phyloP scores from a whole-genome alignment of 1,140 invertebrate species.

The Nixonia krombeini region DNA sequence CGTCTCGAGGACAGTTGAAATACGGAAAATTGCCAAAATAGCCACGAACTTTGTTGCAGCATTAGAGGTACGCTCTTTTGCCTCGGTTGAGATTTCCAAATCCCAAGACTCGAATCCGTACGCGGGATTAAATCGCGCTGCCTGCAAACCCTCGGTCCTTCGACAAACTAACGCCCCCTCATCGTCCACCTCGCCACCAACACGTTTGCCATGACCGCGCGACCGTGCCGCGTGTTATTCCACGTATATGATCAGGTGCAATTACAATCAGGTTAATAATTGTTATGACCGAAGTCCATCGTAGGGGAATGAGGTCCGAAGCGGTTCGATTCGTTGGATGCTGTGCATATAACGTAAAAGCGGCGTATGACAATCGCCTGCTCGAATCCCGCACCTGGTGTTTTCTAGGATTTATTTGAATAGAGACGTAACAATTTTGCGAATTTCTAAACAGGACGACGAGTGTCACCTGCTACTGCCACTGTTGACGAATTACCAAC shows the following conservation, averaged over 20 bases:
- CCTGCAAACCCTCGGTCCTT: conserved; percentile 17
- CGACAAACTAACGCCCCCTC: neutral
- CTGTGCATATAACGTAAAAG: conserved; percentile 14
- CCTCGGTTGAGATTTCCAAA: conserved; percentile 16
- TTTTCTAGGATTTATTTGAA: no score
- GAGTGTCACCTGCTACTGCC: no score
- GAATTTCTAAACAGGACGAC: no score
- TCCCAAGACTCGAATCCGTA: conserved; percentile 51
- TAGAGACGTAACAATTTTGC: no score
- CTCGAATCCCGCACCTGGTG: conserved; percentile 9
- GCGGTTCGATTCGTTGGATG: conserved; percentile 25
- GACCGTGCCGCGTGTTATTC: conserved; percentile 45
- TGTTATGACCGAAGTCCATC: conserved; percentile 50
- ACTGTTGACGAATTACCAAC: no score
- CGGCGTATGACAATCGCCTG: conserved; percentile 22
- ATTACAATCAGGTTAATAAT: conserved; percentile 70
- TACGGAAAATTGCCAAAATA: no score
- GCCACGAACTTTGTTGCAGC: no score
- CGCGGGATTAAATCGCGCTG: conserved; percentile 51
- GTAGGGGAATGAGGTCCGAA: conserved; percentile 35
- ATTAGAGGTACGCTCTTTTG: no score
- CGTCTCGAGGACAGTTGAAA: no score
- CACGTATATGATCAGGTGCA: conserved; percentile 66
- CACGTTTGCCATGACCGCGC: conserved; percentile 12
- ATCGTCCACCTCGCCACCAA: conserved; percentile 5